Evolutionary conservation across 37 sponge, comb jelly and placozoan species (phyloP).

Genomic region (Beroe forskalii): DNA sequence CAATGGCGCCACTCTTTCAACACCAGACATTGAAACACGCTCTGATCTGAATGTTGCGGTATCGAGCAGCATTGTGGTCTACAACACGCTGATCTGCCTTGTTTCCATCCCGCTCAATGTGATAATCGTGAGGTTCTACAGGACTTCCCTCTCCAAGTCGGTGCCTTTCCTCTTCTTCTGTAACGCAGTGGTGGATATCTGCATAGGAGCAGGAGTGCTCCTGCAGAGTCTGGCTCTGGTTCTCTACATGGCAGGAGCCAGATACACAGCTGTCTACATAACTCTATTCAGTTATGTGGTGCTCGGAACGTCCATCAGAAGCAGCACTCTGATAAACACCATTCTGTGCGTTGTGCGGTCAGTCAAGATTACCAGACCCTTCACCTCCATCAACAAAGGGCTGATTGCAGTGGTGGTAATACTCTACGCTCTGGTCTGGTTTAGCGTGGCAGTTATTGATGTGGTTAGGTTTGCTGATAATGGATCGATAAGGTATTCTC

Average conservation of each 20-base stretch:
- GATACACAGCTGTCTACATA: too few relatives aligned
- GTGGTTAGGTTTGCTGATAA: not conserved
- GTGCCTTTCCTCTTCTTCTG: not conserved
- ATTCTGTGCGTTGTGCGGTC: not conserved
- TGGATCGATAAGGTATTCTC: too few relatives aligned
- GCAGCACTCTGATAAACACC: not conserved
- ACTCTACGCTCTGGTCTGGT: not conserved
- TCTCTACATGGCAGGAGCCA: not conserved
- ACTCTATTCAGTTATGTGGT: not conserved
- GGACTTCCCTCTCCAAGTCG: not conserved
- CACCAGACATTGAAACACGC: too few relatives aligned
- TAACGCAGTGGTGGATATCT: not conserved
- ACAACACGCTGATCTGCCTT: not conserved
- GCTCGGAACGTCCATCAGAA: not conserved
- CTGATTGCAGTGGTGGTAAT: not conserved
- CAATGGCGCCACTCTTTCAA: too few relatives aligned
- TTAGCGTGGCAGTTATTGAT: not conserved
- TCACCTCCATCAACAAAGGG: not conserved
- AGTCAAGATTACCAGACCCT: not conserved
- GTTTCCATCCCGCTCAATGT: not conserved
- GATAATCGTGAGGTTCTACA: not conserved
- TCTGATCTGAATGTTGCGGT: too few relatives aligned
- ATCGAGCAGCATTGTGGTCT: too few relatives aligned
- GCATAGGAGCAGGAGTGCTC: not conserved
- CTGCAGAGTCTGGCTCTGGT: not conserved